phyloP scores from a whole-genome alignment of 2,888 invertebrate species.

The Hypena proboscidalis region DNA sequence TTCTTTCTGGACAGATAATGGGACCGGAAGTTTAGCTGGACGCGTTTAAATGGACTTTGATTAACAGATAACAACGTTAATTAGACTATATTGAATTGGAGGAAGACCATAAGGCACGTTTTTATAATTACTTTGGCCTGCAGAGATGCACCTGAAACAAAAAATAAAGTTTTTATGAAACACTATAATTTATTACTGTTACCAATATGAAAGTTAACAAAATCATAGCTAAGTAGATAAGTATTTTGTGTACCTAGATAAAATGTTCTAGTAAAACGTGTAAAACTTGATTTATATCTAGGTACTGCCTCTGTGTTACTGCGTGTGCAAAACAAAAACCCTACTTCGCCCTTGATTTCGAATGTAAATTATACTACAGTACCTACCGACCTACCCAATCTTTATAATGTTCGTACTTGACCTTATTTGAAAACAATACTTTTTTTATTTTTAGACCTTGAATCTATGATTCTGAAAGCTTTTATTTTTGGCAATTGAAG shows the following conservation, averaged over 20 bases:
- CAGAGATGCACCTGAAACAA: conserved; percentile 65
- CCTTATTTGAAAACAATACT: conserved; percentile 30
- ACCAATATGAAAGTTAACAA: no score
- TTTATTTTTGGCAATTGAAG: conserved; percentile 19
- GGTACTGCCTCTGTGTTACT: no score
- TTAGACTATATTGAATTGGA: conserved; percentile 41
- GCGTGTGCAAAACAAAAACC: no score
- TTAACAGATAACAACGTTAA: conserved; percentile 28
- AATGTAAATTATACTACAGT: no score
- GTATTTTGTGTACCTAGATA: no score
- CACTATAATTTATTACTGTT: no score
- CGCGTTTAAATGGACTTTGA: conserved; percentile 27
- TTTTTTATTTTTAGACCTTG: conserved; percentile 16
- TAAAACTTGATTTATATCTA: no score
- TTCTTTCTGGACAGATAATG: conserved; percentile 37
- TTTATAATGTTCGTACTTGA: conserved; percentile 17
- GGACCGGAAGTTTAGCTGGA: conserved; percentile 34
- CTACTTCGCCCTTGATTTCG: no score
- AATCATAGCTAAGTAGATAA: no score
- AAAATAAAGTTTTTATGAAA: conserved; percentile 18
- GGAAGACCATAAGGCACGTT: conserved; percentile 72
- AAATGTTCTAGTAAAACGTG: no score
- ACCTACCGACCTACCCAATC: no score
- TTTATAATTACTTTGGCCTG: conserved; percentile 49
- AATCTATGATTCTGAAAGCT: conserved; percentile 18